A percentile compares a stretch with the other conserved stretches of the same genome.
phyloP scores from a whole-genome alignment of 2,888 invertebrate genomes.

The Arenicola marina region DNA sequence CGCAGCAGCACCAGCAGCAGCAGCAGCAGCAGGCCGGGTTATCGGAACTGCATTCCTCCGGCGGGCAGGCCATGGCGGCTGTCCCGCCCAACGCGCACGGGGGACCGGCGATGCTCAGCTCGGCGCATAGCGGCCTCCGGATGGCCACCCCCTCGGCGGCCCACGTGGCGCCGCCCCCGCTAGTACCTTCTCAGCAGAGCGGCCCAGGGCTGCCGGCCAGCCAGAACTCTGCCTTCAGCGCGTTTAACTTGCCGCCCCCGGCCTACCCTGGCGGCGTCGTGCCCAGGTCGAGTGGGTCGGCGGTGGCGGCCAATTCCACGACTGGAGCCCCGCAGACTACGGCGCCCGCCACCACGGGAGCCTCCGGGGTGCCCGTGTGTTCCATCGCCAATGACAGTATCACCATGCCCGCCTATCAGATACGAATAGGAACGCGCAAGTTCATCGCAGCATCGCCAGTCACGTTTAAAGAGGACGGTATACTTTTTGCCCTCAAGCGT shows the following conservation, averaged over 20 bases:
- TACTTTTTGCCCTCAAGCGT: slow-evolving; percentile 36
- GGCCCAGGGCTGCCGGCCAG: no score
- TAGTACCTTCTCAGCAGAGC: no score
- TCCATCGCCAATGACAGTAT: neutral
- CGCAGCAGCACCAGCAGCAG: no score
- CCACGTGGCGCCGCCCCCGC: no score
- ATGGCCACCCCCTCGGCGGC: no score
- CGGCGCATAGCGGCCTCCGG: no score
- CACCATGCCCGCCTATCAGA: slow-evolving; percentile 25
- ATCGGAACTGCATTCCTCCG: no score
- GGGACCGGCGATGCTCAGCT: no score
- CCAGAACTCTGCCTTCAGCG: neutral
- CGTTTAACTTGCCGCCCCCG: slow-evolving; percentile 21
- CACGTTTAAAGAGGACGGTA: slow-evolving; percentile 36
- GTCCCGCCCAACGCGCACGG: no score
- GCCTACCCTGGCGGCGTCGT: neutral
- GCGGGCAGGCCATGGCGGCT: no score
- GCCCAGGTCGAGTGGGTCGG: neutral
- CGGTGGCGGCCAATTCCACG: neutral
- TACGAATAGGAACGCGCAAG: slow-evolving; percentile 35
- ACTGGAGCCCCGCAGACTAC: neutral
- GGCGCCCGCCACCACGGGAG: neutral
- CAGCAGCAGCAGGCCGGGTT: no score
- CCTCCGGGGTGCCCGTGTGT: neutral
- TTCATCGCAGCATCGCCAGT: slow-evolving; percentile 29